Evolutionary conservation across 2,113 vertebrate species (phyloP).

Genomic region (Sardina pilchardus): DNA sequence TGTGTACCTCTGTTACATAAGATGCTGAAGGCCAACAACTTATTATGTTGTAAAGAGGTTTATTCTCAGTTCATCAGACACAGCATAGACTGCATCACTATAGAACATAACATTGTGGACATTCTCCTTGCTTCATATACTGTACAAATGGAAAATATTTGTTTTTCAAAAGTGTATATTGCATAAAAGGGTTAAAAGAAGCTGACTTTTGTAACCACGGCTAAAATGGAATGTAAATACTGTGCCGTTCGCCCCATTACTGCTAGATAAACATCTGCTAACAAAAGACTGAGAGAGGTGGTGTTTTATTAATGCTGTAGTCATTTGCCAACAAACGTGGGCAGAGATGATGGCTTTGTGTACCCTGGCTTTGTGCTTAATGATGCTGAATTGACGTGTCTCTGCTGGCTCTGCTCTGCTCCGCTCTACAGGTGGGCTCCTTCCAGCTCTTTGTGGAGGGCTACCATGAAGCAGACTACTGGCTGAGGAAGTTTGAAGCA

Average conservation of each 20-base stretch:
- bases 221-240: too few species aligned
- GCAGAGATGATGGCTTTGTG: not conserved
- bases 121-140: too few species aligned
- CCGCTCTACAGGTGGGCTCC: constrained; percentile 84
- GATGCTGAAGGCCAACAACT: not conserved
- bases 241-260: too few species aligned
- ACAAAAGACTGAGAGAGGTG: not conserved
- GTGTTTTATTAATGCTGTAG: not conserved
- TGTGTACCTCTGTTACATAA: not conserved
- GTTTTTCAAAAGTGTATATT: too few species aligned
- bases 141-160: too few species aligned
- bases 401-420: not conserved
- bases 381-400: not conserved
- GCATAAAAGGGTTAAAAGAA: too few species aligned
- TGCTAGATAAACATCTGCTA: not conserved
- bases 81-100: too few species aligned
- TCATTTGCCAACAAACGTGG: not conserved
- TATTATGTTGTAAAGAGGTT: not conserved
- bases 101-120: too few species aligned
- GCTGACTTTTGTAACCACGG: not conserved
- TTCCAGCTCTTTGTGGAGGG: constrained; percentile 96
- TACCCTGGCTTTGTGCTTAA: not conserved
- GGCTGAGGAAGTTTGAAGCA: constrained; percentile 95
- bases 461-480: constrained; percentile 93
- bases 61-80: too few species aligned